A percentile compares a stretch with the other conserved stretches of the same genome.
Conservation (phyloP, 2,797 vertebrate species). For the Alcedo quadribrachys region DNA sequence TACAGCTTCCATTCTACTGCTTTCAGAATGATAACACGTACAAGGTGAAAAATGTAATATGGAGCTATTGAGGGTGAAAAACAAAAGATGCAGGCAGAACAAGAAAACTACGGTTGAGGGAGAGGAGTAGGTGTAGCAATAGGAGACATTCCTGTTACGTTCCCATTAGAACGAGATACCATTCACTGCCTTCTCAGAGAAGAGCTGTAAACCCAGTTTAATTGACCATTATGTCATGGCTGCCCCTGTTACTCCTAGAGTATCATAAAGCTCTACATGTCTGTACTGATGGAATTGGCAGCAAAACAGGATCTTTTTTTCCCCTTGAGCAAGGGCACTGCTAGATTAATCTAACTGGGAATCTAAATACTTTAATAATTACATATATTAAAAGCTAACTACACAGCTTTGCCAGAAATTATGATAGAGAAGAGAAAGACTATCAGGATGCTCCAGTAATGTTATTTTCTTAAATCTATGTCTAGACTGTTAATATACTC, state of each 20-base stretch:
- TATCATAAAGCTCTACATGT: neutral
- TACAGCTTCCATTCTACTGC: neutral
- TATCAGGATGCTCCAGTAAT: neutral
- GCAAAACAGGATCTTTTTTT: neutral
- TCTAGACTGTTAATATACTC: neutral
- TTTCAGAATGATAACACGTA: neutral
- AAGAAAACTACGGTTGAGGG: neutral
- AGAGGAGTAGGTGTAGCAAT: neutral
- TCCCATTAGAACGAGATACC: neutral
- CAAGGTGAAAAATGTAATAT: neutral
- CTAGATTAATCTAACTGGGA: neutral
- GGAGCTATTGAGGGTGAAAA: neutral
- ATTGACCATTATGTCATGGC: slow-evolving; percentile 20
- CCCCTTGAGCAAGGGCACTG: neutral
- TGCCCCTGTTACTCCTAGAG: slow-evolving; percentile 5
- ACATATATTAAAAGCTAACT: neutral
- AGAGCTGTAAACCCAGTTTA: slow-evolving; percentile 44
- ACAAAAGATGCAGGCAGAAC: neutral
- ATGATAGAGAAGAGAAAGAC: neutral
- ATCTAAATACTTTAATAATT: slow-evolving; percentile 14
- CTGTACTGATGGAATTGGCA: neutral
- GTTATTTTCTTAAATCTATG: neutral
- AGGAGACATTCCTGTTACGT: neutral
- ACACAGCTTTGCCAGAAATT: neutral
- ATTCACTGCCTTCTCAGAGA: slow-evolving; percentile 15